These are phyloP conservation scores for Sminthopsis crassicaudata DNA, from an alignment of 2,113 vertebrate genomes.

Conservation along the genomic window DNA sequence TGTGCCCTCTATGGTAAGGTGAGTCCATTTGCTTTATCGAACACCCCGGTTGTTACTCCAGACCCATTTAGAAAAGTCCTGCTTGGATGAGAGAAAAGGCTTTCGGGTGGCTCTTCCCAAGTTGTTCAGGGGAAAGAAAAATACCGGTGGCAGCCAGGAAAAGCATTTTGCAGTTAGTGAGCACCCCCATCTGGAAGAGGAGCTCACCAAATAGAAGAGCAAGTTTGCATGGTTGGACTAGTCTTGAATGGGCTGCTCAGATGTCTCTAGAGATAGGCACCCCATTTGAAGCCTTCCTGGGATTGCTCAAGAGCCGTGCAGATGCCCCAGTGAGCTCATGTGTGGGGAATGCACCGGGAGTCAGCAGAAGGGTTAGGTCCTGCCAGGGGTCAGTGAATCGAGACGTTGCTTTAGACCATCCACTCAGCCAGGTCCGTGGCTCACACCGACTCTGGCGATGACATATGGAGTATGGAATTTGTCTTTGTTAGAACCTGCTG, in stretches of 20 bases:
- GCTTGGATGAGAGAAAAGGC: neutral
- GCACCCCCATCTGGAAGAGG: neutral
- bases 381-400: constrained; percentile 15
- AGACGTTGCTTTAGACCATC: constrained; percentile 21
- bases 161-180: neutral
- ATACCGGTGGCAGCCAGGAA: neutral
- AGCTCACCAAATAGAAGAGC: neutral
- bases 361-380: constrained; percentile 16
- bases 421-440: neutral
- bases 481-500: constrained; percentile 11
- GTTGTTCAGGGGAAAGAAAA: neutral
- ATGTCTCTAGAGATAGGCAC: neutral
- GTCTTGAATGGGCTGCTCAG: neutral
- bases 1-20: neutral
- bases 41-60: neutral
- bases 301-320: neutral
- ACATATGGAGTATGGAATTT: constrained; percentile 25
- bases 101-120: neutral
- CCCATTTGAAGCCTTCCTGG: neutral
- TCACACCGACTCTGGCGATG: neutral
- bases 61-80: neutral
- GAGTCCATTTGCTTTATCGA: neutral
- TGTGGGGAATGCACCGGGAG: constrained; percentile 10
- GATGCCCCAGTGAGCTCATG: neutral
- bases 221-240: neutral